These are phyloP conservation scores for Mungos mungo DNA, from an alignment of 2,113 vertebrate genomes.

Conservation along the genomic window DNA sequence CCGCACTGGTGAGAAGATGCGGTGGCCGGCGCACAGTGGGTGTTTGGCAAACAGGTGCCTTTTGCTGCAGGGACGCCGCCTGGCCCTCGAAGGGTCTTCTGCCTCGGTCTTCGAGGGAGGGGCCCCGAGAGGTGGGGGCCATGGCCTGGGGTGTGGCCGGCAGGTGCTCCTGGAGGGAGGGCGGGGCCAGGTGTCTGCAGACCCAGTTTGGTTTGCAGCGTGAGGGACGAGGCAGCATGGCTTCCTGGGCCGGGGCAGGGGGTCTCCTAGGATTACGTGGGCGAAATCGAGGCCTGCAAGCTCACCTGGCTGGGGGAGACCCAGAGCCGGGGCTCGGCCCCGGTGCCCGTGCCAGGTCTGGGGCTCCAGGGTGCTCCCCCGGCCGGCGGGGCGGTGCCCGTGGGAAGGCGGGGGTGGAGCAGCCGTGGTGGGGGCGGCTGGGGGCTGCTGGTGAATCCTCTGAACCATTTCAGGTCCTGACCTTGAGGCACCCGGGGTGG, in stretches of 20 bases:
- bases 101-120: neutral
- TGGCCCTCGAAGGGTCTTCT: neutral
- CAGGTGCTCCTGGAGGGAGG: neutral
- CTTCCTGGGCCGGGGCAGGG: neutral
- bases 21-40: neutral
- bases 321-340: neutral
- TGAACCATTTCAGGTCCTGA: neutral
- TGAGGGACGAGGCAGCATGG: neutral
- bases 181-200: neutral
- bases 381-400: neutral
- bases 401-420: neutral
- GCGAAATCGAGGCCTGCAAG: neutral
- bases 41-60: accelerated
- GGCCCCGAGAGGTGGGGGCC: neutral
- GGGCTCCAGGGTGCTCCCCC: neutral
- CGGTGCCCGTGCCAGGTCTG: accelerated
- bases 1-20: neutral
- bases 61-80: accelerated
- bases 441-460: neutral
- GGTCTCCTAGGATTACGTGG: neutral
- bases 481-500: neutral
- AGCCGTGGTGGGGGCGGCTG: neutral
- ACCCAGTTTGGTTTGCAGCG: neutral
- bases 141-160: neutral
- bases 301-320: neutral